A percentile compares a stretch with the other conserved stretches of the same genome.
Evolutionary conservation across 2,797 vertebrate species (phyloP).

Genomic region (Chelonia mydas): DNA sequence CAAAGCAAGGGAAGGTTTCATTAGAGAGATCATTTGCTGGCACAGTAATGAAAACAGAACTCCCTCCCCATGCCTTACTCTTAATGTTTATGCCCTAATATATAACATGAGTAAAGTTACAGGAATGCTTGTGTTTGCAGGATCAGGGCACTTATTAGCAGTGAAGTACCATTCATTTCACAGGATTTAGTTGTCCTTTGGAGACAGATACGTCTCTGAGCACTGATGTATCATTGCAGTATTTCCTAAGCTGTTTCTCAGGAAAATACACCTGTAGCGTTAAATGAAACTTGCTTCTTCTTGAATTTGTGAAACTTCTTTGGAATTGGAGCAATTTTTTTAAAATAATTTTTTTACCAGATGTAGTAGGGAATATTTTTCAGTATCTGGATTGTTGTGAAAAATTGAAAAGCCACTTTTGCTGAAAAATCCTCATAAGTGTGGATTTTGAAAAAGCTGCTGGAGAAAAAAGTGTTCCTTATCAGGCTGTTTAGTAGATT

Average conservation of each 20-base stretch:
- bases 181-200: slow-evolving; percentile 18
- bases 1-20: slow-evolving; percentile 43
- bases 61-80: background rate
- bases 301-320: slow-evolving; percentile 34
- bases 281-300: slow-evolving; percentile 64
- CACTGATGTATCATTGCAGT: background rate
- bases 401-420: background rate
- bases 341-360: no score
- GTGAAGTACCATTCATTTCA: slow-evolving; percentile 57
- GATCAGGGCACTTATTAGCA: slow-evolving; percentile 46
- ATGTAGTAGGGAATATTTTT: background rate
- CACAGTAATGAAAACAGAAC: slow-evolving; percentile 55
- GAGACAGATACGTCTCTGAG: slow-evolving; percentile 14
- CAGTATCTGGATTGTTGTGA: background rate
- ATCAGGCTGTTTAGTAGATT: background rate
- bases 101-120: slow-evolving; percentile 15
- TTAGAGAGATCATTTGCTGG: slow-evolving; percentile 12
- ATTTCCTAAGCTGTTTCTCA: slow-evolving; percentile 55
- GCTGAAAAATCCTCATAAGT: background rate
- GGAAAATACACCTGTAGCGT: slow-evolving; percentile 59
- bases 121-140: slow-evolving; percentile 37
- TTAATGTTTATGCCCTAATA: slow-evolving; percentile 34
- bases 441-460: background rate
- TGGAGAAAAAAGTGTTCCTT: background rate
- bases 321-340: slow-evolving; percentile 16